These are phyloP conservation scores for Galendromus occidentalis DNA, from an alignment of 1,140 invertebrate genomes.

Conservation along the genomic window DNA sequence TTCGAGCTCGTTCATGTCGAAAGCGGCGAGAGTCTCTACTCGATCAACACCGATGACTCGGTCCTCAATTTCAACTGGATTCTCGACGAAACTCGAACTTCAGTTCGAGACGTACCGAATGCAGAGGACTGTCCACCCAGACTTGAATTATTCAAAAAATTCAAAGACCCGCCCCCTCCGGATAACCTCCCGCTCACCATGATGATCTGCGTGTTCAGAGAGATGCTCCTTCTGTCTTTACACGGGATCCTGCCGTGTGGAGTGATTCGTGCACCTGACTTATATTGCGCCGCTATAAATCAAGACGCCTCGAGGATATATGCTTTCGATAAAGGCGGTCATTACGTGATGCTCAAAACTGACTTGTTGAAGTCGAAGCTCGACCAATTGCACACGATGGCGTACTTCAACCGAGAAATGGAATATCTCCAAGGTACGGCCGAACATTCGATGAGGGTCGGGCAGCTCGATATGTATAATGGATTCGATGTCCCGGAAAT, in stretches of 20 bases:
- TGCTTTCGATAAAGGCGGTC: background rate
- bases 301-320: background rate
- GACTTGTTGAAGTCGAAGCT: background rate
- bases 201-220: background rate
- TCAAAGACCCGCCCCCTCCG: background rate
- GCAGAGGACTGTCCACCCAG: background rate
- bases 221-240: background rate
- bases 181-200: background rate
- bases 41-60: conserved; percentile 30
- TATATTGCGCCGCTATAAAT: background rate
- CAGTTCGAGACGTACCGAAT: background rate
- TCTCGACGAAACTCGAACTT: background rate
- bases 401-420: background rate
- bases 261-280: background rate
- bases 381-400: conserved; percentile 6
- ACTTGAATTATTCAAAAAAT: background rate
- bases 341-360: background rate
- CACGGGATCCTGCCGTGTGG: background rate
- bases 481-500: too few relatives aligned
- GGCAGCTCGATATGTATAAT: too few relatives aligned
- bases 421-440: conserved; percentile 10
- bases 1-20: conserved; percentile 63
- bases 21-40: conserved; percentile 57
- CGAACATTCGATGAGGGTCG: too few relatives aligned
- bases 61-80: background rate